phyloP scores from a whole-genome alignment of 1,140 invertebrate species.

The Papilio glaucus region DNA sequence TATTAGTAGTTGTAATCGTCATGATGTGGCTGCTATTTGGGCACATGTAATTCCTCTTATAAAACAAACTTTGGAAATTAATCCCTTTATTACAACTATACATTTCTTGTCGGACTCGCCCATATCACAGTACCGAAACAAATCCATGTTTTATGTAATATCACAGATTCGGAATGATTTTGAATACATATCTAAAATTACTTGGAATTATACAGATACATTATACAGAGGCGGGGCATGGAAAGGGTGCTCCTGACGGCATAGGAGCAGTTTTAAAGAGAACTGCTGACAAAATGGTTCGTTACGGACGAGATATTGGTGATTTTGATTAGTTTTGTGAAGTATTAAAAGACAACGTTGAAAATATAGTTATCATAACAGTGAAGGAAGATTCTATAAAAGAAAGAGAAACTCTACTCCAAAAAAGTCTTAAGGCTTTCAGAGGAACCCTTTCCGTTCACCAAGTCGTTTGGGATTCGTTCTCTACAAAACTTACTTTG shows the following conservation, averaged over 20 bases:
- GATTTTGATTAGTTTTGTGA: too few relatives aligned
- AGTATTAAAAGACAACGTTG: background rate
- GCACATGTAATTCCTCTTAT: constrained; percentile 44
- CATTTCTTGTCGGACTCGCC: constrained; percentile 46
- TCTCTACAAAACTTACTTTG: background rate
- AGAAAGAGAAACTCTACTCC: too few relatives aligned
- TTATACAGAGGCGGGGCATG: too few relatives aligned
- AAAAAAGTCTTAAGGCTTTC: too few relatives aligned
- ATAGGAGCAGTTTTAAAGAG: too few relatives aligned
- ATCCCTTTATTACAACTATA: constrained; percentile 43
- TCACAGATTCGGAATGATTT: constrained; percentile 33
- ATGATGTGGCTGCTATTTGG: constrained; percentile 46
- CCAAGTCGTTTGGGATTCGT: constrained; percentile 11
- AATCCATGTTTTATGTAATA: constrained; percentile 49
- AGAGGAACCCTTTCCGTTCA: too few relatives aligned
- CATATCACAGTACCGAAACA: constrained; percentile 46
- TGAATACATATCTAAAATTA: constrained; percentile 22
- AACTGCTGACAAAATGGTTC: too few relatives aligned
- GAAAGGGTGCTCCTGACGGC: too few relatives aligned
- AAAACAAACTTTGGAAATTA: constrained; percentile 35
- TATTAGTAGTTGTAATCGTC: constrained; percentile 38
- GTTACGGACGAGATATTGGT: too few relatives aligned
- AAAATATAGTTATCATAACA: too few relatives aligned
- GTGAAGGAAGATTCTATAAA: too few relatives aligned
- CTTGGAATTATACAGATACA: too few relatives aligned